These are phyloP conservation scores for Hirundo rustica DNA, from an alignment of 2,797 vertebrate species.

Conservation along the genomic window DNA sequence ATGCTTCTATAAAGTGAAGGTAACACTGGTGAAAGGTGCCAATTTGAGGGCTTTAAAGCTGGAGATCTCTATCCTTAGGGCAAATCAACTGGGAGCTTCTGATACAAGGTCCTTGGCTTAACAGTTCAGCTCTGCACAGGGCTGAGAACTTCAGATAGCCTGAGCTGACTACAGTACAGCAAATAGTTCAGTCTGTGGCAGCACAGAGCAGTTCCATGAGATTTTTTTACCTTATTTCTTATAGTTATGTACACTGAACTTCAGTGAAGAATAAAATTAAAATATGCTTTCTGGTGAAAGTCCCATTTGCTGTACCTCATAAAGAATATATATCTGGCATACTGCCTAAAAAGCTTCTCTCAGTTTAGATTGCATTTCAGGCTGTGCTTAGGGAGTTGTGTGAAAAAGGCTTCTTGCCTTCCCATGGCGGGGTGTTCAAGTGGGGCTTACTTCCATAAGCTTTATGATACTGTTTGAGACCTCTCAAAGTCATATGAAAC, in stretches of 20 bases:
- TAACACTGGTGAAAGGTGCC: neutral
- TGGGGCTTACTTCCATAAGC: neutral
- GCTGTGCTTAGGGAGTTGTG: neutral
- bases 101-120: neutral
- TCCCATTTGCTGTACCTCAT: neutral
- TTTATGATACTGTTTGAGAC: neutral
- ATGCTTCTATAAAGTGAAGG: neutral
- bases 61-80: neutral
- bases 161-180: neutral
- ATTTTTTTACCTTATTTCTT: neutral
- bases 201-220: neutral
- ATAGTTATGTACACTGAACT: neutral
- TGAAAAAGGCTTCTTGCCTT: neutral
- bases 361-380: neutral
- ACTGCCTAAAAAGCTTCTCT: neutral
- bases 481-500: neutral
- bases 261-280: neutral
- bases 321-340: neutral
- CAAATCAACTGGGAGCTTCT: neutral
- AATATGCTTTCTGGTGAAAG: neutral
- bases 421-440: neutral
- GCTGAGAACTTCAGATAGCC: neutral
- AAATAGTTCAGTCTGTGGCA: neutral
- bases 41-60: neutral
- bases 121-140: neutral